phyloP scores from a whole-genome alignment of 2,888 invertebrate species.

The Linnaemya vulpina region DNA sequence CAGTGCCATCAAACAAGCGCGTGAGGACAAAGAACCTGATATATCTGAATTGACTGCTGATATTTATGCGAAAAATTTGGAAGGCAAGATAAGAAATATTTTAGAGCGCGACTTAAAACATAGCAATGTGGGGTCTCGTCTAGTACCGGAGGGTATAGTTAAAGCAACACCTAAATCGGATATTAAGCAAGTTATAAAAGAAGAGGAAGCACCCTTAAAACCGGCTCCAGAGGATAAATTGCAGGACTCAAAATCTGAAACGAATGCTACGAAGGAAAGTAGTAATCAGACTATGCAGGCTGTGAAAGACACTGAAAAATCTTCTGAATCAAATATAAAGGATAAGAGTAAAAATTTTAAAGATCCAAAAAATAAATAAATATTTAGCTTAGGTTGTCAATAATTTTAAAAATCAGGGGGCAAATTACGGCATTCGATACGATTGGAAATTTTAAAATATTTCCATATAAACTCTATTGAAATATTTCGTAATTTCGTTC shows the following conservation, averaged over 20 bases:
- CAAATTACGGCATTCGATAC: too few relatives aligned
- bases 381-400: too few relatives aligned
- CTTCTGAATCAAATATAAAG: not conserved
- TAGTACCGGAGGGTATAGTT: conserved; percentile 41
- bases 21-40: conserved; percentile 89
- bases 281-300: not conserved
- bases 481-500: too few relatives aligned
- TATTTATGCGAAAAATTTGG: conserved; percentile 87
- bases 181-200: conserved; percentile 35
- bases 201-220: not conserved
- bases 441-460: too few relatives aligned
- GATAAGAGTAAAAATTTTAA: not conserved
- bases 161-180: conserved; percentile 48
- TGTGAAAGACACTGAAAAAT: not conserved
- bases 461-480: too few relatives aligned
- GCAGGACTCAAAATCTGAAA: not conserved
- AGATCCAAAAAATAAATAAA: conserved; percentile 12
- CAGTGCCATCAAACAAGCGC: conserved; percentile 88
- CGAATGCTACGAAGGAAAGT: not conserved
- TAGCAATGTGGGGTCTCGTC: conserved; percentile 14
- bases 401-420: not conserved
- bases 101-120: conserved; percentile 45
- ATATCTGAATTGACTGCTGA: conserved; percentile 92
- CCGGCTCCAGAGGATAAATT: not conserved
- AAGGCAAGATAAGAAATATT: conserved; percentile 86